phyloP scores from a whole-genome alignment of 2,888 invertebrate species.

The Synanthedon myopaeformis region DNA sequence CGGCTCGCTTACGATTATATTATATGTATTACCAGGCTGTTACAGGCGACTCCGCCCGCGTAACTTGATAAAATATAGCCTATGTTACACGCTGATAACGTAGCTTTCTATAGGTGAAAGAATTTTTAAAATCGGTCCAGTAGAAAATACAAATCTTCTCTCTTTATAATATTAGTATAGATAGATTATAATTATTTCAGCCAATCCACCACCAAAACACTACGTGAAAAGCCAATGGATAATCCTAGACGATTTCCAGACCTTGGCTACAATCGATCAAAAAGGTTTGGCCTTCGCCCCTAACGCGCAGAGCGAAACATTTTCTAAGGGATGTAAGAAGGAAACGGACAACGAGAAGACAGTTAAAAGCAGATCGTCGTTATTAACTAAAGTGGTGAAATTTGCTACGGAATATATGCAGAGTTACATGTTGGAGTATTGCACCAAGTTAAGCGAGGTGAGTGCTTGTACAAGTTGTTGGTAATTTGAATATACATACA shows the following conservation, averaged over 20 bases:
- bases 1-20: no score
- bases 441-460: slow-evolving; percentile 66
- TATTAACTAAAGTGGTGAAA: slow-evolving; percentile 46
- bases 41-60: no score
- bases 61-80: no score
- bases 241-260: slow-evolving; percentile 36
- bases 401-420: slow-evolving; percentile 60
- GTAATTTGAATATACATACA: no score
- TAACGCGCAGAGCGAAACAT: neutral
- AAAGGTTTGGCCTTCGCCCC: slow-evolving; percentile 7
- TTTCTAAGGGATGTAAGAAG: slow-evolving; percentile 3
- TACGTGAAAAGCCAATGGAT: slow-evolving; percentile 45
- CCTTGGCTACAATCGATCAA: slow-evolving; percentile 19
- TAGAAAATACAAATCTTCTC: no score
- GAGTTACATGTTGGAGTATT: slow-evolving; percentile 59
- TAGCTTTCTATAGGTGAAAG: no score
- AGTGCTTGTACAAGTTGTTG: slow-evolving; percentile 4
- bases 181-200: neutral
- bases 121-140: no score
- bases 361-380: slow-evolving; percentile 35
- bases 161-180: neutral
- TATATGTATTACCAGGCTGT: no score
- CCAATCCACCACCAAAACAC: slow-evolving; percentile 32
- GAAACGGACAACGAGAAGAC: slow-evolving; percentile 24
- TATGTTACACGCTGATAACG: no score